These are phyloP conservation scores for Crenuchus spilurus DNA, from an alignment of 2,797 vertebrate species.

Conservation along the genomic window DNA sequence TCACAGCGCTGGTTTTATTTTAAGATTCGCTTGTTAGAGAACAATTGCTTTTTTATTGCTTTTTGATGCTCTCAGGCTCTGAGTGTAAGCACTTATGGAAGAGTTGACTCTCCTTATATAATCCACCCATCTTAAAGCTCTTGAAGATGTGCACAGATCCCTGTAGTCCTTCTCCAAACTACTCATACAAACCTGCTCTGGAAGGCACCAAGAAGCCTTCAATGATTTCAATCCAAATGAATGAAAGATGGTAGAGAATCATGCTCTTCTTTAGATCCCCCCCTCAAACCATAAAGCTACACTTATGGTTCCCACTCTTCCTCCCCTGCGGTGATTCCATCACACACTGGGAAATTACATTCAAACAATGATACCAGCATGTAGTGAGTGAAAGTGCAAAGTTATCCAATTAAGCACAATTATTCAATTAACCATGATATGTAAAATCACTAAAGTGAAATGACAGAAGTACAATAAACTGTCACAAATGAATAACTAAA, in stretches of 20 bases:
- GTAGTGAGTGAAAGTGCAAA: too few relatives aligned
- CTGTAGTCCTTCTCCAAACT: slow-evolving; percentile 25
- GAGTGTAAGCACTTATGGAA: slow-evolving; percentile 12
- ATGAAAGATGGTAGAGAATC: neutral
- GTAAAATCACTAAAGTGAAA: neutral
- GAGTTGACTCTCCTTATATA: slow-evolving; percentile 46
- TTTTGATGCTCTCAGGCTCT: slow-evolving; percentile 24
- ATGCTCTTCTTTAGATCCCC: neutral
- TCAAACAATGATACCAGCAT: neutral
- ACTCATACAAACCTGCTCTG: slow-evolving; percentile 22
- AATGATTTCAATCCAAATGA: neutral
- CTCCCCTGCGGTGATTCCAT: neutral
- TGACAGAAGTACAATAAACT: neutral
- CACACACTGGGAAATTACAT: neutral
- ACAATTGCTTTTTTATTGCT: slow-evolving; percentile 22
- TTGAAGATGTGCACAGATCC: slow-evolving; percentile 32
- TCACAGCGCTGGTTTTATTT: slow-evolving; percentile 16
- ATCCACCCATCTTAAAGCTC: slow-evolving; percentile 41
- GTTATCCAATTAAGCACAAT: too few relatives aligned
- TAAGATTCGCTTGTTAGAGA: slow-evolving; percentile 7
- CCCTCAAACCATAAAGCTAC: too few relatives aligned
- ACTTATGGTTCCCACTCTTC: too few relatives aligned
- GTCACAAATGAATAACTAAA: too few relatives aligned
- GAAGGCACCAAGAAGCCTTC: slow-evolving; percentile 8
- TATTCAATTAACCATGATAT: too few relatives aligned